Conservation (phyloP, 2,888 invertebrate species). For the Cephus runcator region DNA sequence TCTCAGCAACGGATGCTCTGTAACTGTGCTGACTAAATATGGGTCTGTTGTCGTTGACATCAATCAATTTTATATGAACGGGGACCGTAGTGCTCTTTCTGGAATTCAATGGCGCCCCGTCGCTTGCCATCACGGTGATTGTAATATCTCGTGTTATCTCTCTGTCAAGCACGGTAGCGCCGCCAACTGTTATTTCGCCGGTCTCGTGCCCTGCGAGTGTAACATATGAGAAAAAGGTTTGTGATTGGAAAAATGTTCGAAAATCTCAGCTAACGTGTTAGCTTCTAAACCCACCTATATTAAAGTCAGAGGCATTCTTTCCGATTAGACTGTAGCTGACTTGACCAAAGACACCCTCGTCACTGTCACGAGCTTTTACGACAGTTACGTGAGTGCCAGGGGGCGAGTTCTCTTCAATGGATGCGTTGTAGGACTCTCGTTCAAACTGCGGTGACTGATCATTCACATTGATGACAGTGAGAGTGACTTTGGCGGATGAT, state of each 20-base stretch:
- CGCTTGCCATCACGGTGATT: slow-evolving; percentile 83
- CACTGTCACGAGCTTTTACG: slow-evolving; percentile 81
- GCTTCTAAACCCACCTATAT: slow-evolving; percentile 67
- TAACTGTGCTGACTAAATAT: slow-evolving; percentile 82
- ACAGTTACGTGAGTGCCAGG: slow-evolving; percentile 78
- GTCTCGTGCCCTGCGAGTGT: slow-evolving; percentile 65
- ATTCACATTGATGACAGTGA: slow-evolving; percentile 85
- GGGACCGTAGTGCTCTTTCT: slow-evolving; percentile 80
- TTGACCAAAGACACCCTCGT: slow-evolving; percentile 81
- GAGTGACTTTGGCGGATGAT: slow-evolving; percentile 79
- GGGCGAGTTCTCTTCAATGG: slow-evolving; percentile 80
- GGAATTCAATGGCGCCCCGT: slow-evolving; percentile 78
- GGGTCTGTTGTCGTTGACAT: slow-evolving; percentile 92
- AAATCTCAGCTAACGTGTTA: neutral
- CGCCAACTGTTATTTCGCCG: slow-evolving; percentile 82
- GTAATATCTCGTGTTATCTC: slow-evolving; percentile 78
- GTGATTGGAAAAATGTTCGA: neutral
- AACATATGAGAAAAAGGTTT: neutral
- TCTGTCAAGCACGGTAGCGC: slow-evolving; percentile 80
- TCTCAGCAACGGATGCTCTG: slow-evolving; percentile 85
- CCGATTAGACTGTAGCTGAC: slow-evolving; percentile 83
- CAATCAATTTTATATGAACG: slow-evolving; percentile 80
- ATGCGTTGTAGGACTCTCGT: slow-evolving; percentile 74
- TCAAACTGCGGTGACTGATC: slow-evolving; percentile 88
- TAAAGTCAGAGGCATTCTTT: slow-evolving; percentile 78